A percentile compares a stretch with the other conserved stretches of the same genome.
Conservation (phyloP, 2,797 vertebrate genomes). For the Pelochelys cantorii region DNA sequence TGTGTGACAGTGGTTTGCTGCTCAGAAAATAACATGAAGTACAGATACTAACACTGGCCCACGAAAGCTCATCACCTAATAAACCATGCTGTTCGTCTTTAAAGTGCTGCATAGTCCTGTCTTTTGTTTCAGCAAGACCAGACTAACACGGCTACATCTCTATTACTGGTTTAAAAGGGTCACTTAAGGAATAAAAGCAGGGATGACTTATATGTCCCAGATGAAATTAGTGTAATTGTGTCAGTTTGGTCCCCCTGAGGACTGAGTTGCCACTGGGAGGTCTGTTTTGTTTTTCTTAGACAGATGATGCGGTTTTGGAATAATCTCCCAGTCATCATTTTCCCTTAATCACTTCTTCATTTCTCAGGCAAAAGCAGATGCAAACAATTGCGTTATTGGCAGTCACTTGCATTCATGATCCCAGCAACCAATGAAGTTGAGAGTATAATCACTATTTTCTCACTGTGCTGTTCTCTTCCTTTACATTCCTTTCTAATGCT, state of each 20-base stretch:
- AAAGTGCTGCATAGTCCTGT: too few relatives aligned
- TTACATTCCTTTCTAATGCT: accelerated
- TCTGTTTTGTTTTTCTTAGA: slow-evolving; percentile 38
- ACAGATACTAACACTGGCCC: slow-evolving; percentile 40
- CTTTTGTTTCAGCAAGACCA: too few relatives aligned
- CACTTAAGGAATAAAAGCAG: slow-evolving; percentile 58
- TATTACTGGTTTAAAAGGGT: slow-evolving; percentile 37
- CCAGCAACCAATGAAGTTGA: accelerated
- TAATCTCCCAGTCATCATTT: background rate
- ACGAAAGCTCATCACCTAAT: too few relatives aligned
- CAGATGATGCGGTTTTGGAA: background rate
- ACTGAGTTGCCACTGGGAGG: slow-evolving; percentile 10
- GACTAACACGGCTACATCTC: too few relatives aligned
- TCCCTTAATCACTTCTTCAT: background rate
- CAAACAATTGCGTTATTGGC: background rate
- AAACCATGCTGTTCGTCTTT: too few relatives aligned
- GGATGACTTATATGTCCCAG: slow-evolving; percentile 30
- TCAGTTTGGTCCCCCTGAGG: slow-evolving; percentile 40
- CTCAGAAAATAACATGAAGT: slow-evolving; percentile 48
- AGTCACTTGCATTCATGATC: accelerated
- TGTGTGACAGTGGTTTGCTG: slow-evolving; percentile 41
- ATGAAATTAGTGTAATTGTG: slow-evolving; percentile 54
- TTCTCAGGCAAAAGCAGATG: background rate
- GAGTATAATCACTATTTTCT: background rate
- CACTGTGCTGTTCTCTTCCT: background rate